Percentiles rank a stretch among this genome's conserved stretches.
Conservation (phyloP, 64 coral and sea anemone genomes). For the Actinia equina region DNA sequence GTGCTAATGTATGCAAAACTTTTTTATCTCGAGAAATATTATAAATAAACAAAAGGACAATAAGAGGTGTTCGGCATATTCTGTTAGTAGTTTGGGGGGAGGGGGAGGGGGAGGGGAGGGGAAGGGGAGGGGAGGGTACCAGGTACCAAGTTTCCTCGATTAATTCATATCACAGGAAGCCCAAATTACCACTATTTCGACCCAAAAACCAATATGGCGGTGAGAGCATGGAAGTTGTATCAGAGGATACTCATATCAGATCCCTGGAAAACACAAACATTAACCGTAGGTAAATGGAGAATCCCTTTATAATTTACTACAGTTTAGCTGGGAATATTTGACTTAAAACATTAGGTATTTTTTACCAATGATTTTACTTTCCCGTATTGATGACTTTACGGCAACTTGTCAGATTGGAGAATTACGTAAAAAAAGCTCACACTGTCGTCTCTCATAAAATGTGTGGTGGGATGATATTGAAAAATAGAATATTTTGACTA, state of each 20-base stretch:
- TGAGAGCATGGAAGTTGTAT: conserved; percentile 51
- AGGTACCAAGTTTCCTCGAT: not conserved
- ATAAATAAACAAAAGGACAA: not conserved
- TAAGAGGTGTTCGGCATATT: not conserved
- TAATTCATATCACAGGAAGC: not conserved
- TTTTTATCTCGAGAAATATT: not conserved
- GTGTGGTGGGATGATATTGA: too few relatives aligned
- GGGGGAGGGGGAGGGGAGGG: not conserved
- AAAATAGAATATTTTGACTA: too few relatives aligned
- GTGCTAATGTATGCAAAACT: not conserved
- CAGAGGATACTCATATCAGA: conserved; percentile 40
- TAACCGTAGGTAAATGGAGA: conserved; percentile 37
- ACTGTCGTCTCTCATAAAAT: too few relatives aligned
- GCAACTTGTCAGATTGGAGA: too few relatives aligned
- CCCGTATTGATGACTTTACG: too few relatives aligned
- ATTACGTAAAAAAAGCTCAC: too few relatives aligned
- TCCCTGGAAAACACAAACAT: conserved; percentile 79
- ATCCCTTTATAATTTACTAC: not conserved
- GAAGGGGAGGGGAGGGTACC: too few relatives aligned
- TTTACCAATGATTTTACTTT: too few relatives aligned
- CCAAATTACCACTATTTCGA: not conserved
- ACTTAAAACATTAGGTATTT: not conserved
- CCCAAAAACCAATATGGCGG: conserved; percentile 8
- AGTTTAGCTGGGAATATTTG: not conserved
- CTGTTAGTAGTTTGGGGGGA: not conserved